These are phyloP conservation scores for Synergus gifuensis DNA, from an alignment of 2,888 invertebrate genomes.

Conservation along the genomic window DNA sequence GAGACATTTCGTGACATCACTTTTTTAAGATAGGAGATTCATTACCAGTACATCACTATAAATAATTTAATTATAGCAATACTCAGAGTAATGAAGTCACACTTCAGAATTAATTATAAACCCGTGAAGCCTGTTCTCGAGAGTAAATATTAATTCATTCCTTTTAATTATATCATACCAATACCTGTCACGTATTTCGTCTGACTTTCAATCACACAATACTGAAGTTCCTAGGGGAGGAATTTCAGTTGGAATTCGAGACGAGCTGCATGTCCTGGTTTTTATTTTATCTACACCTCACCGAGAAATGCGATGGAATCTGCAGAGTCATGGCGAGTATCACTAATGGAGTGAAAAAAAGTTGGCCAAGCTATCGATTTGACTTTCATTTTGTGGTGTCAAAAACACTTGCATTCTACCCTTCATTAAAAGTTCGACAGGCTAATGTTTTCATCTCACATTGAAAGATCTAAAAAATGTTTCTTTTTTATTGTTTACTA, in stretches of 20 bases:
- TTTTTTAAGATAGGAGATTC: too few relatives aligned
- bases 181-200: constrained; percentile 39
- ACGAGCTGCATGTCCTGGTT: constrained; percentile 38
- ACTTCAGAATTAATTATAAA: constrained; percentile 21
- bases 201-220: constrained; percentile 41
- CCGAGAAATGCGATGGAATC: constrained; percentile 36
- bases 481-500: background rate
- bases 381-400: background rate
- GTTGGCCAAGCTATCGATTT: constrained; percentile 9
- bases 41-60: background rate
- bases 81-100: background rate
- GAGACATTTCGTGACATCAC: too few relatives aligned
- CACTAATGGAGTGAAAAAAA: constrained; percentile 32
- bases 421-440: background rate
- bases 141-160: constrained; percentile 31
- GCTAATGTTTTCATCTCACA: background rate
- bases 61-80: background rate
- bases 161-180: constrained; percentile 38
- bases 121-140: background rate
- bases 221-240: constrained; percentile 37
- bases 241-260: constrained; percentile 40
- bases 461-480: background rate
- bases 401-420: background rate
- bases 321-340: constrained; percentile 32
- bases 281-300: constrained; percentile 29